These are phyloP conservation scores for Dromius quadrimaculatus DNA, from an alignment of 2,888 invertebrate genomes.

Conservation along the genomic window DNA sequence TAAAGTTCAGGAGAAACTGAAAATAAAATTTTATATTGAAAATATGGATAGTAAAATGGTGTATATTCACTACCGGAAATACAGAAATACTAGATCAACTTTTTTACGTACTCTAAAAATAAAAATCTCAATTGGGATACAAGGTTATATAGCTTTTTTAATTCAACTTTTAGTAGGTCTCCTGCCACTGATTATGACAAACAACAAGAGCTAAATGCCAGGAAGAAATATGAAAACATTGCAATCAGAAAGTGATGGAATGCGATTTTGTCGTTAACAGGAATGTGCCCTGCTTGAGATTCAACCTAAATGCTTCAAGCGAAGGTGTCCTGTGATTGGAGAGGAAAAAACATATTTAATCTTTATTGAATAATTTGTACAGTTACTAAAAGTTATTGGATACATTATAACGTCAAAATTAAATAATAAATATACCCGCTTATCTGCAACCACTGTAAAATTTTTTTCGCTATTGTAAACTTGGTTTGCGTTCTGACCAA, in stretches of 20 bases:
- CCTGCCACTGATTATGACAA: background rate
- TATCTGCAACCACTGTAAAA: no score
- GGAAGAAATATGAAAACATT: background rate
- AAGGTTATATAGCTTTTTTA: background rate
- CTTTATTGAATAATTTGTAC: no score
- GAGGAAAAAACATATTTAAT: no score
- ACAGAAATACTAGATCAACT: background rate
- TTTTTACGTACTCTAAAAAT: background rate
- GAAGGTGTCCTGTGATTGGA: no score
- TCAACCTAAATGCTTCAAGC: background rate
- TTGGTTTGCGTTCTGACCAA: no score
- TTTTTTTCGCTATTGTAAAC: no score
- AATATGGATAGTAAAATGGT: background rate
- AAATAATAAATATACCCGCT: no score
- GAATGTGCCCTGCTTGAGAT: no score
- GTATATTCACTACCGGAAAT: background rate
- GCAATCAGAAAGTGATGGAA: background rate
- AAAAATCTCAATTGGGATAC: background rate
- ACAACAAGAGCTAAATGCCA: background rate
- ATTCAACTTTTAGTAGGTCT: background rate
- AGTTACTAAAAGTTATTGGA: no score
- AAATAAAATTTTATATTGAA: slow-evolving; percentile 3
- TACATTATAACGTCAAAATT: no score
- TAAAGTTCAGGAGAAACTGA: background rate
- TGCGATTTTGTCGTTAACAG: no score